A percentile compares a stretch with the other conserved stretches of the same genome.
Evolutionary conservation across 2,113 vertebrate genomes (phyloP).

Genomic region (Corydoras sp.): DNA sequence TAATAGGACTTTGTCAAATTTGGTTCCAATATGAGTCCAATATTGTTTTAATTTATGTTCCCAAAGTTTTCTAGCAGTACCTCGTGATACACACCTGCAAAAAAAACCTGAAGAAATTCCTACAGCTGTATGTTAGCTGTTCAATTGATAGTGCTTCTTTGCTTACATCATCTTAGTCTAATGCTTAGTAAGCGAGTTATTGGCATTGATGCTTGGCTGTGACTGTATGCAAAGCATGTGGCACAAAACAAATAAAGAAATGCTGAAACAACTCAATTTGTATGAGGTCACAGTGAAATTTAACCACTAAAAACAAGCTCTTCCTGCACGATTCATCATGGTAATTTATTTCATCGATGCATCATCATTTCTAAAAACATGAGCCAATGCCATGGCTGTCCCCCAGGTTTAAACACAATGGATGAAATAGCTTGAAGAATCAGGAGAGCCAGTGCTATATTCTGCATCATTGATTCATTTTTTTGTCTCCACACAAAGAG

Average conservation of each 20-base stretch:
- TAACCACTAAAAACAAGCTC: background rate
- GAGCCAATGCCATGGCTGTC: background rate
- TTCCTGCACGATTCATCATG: background rate
- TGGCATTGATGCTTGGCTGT: background rate
- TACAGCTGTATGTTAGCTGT: too few species aligned
- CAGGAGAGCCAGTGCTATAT: background rate
- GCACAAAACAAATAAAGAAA: background rate
- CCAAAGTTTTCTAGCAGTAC: background rate
- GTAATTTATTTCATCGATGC: background rate
- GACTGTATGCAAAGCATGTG: slow-evolving; percentile 7
- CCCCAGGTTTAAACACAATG: background rate
- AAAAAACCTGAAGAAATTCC: too few species aligned
- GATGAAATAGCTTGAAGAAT: background rate
- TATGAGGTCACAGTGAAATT: background rate
- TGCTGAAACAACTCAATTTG: background rate
- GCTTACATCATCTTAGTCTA: slow-evolving; percentile 1
- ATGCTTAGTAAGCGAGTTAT: background rate
- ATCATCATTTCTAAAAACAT: background rate
- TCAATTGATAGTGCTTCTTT: too few species aligned
- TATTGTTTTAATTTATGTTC: too few species aligned
- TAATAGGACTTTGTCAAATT: too few species aligned
- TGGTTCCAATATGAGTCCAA: too few species aligned
- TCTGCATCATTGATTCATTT: background rate
- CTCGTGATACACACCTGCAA: background rate
- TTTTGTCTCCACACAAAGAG: background rate